Base-by-base conservation (phyloP, 35 echinoderm and acorn worm species). In the Ophiothrix spiculata region DNA sequence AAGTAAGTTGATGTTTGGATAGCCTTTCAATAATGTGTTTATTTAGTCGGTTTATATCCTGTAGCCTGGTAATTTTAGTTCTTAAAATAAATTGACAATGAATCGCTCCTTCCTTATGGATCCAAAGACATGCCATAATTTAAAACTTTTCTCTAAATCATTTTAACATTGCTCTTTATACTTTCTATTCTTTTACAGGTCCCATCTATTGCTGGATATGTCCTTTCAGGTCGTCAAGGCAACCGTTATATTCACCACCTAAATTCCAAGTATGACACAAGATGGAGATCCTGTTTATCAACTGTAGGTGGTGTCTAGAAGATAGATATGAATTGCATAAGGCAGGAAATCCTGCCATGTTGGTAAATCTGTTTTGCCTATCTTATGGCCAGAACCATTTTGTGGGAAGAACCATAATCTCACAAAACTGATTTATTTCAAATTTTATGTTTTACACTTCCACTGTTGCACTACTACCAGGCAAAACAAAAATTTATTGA, bases 131-230 rank as follows among this genome's bases (percentile, higher is more conserved):
- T 49, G 42, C 19, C 42, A 49, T 19, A 49, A 49, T n/a, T n/a
- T n/a, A n/a, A 49, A 49, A 19, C 6, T 49, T 49, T 49, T 6
- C 6, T 33, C 75, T 35, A 77, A 31, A 77, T 21, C 33, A 17
- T 19, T 35, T 6, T 32, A 77, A 8, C n/a, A 19, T 6, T 35
- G 28, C 19, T 77, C 33, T 37, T 38, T 39, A 11, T 79, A 1
- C 1, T 56, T 83, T 83, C 1, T 49, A 16, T 60, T 28, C 15
- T 25, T 73, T 32, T 37, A 1, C 49, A 88, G 86, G 86, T 64
- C 86, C 86, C 4, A 49, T 88, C 0, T 88, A 63, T 21, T 88
- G 86, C 17, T 88, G 86, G 86, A 79, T 88, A 6, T 19, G 40
- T 16, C 86, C 86, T 0, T 88, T 76, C 25, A 39, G 77, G 41